Percentiles rank a stretch among this genome's conserved stretches.
phyloP scores from a whole-genome alignment of 2,888 invertebrate genomes.

The Arenicola marina region DNA sequence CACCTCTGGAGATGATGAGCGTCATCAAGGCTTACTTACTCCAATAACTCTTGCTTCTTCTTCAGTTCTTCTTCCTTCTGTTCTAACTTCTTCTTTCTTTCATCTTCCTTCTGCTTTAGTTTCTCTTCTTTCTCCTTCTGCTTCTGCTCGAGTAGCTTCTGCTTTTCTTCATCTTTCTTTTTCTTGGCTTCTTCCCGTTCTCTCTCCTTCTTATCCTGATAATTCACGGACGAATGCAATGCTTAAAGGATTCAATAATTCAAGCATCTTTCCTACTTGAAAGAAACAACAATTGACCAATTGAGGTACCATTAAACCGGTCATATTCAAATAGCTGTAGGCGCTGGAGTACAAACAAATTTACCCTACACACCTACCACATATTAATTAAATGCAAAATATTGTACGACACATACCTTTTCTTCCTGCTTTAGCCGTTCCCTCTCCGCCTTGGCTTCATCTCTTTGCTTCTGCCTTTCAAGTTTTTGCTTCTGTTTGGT shows the following conservation, averaged over 20 bases:
- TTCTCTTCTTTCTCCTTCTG: conserved; percentile 51
- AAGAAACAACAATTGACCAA: too few species aligned
- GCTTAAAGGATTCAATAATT: not conserved
- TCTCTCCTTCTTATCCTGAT: conserved; percentile 26
- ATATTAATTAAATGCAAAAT: too few species aligned
- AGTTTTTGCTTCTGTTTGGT: not conserved
- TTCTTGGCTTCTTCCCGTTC: conserved; percentile 18
- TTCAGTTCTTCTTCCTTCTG: conserved; percentile 50
- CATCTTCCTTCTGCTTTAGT: conserved; percentile 36
- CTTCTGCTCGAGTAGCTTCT: conserved; percentile 31
- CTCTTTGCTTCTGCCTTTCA: conserved; percentile 1
- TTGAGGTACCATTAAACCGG: too few species aligned
- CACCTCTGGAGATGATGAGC: too few species aligned
- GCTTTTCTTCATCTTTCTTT: conserved; percentile 36
- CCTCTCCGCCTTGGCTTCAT: conserved; percentile 1
- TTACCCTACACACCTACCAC: too few species aligned
- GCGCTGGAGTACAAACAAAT: too few species aligned
- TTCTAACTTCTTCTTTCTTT: not conserved
- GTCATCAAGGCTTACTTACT: too few species aligned
- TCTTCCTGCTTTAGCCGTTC: conserved; percentile 2
- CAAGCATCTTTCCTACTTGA: not conserved
- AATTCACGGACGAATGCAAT: too few species aligned
- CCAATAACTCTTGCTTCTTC: conserved; percentile 49
- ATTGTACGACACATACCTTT: conserved; percentile 6
- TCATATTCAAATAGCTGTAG: too few species aligned